Evolutionary conservation across 2,888 invertebrate species (phyloP), one percentile per base, ranked within the genome.

Genomic region (Xestia xanthographa): DNA sequence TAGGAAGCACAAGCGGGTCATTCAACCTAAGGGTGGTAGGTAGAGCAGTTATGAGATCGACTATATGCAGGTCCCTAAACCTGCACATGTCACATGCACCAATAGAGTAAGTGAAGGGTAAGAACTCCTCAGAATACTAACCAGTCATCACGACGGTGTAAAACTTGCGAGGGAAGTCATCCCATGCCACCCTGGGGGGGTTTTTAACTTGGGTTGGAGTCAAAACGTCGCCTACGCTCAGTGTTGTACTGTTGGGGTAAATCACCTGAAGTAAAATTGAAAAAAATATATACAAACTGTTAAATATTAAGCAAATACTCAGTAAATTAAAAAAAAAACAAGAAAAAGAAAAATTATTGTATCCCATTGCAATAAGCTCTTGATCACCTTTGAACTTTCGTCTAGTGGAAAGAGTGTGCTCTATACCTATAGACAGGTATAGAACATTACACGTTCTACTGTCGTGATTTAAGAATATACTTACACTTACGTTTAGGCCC

Each of bases 91-190:
- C 0, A 38, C 9, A 38, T 22, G 17, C 26, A 17, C 8, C 17
- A 9, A 20, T 17, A 53, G 12, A 22, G 53, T 43, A 45, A n/a
- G 8, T 22, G 29, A 41, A 66, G 41, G 45, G 38, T 67, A 34
- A 29, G 9, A 77, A 53, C 14, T 53, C 38, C 43, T n/a, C 53
- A 29, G 14, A 63, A 77, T 71, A 78, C 78, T 53, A 34, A 78
- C 78, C 78, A 14, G 17, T 72, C 60, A n/a, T 79, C 43, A 79
- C 20, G 20, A 78, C 5, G 2, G 78, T 79, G 29, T 79, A 78
- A 8, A 29, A 72, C 34, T 38, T 56, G n/a, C 0, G 0, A 43
- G 43, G 34, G 8, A 0, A 9, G 11, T 2, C 0, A 14, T 26
- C 3, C 78, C 79, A 78, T 11, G 58, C 6, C 26, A 66, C 43